Evolutionary conservation across 37 sponge, comb jelly and placozoan species (phyloP).

Genomic region (Hormiphora californensis): DNA sequence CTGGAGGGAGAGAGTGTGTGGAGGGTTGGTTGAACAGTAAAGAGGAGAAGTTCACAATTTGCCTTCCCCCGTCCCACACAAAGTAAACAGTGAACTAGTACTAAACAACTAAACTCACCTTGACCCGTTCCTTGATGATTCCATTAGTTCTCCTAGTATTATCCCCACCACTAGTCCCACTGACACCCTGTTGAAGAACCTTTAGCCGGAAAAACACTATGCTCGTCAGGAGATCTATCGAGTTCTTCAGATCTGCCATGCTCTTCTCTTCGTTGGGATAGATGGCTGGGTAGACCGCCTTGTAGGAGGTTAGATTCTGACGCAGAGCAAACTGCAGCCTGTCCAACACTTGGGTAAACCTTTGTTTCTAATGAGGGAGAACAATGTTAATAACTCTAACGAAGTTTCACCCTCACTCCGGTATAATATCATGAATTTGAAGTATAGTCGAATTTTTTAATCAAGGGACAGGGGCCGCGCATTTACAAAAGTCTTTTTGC

Average conservation of each 20-base stretch:
- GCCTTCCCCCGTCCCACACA: too few relatives aligned
- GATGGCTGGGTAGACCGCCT: constrained; percentile 39
- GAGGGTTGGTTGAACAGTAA: too few relatives aligned
- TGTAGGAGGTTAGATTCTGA: constrained; percentile 40
- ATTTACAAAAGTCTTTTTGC: too few relatives aligned
- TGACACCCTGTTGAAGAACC: not conserved
- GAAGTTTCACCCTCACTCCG: too few relatives aligned
- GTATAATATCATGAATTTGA: too few relatives aligned
- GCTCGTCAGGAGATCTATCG: constrained; percentile 39
- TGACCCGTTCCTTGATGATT: constrained; percentile 52
- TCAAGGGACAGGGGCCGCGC: too few relatives aligned
- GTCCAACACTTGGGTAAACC: constrained; percentile 17
- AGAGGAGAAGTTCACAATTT: too few relatives aligned
- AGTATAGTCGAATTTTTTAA: too few relatives aligned
- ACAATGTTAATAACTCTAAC: too few relatives aligned
- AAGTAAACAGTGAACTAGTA: not conserved
- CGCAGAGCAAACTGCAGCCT: constrained; percentile 16
- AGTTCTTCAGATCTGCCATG: constrained; percentile 39
- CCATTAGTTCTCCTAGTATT: not conserved
- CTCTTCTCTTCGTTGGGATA: not conserved
- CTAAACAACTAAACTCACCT: not conserved
- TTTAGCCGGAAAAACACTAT: constrained; percentile 46
- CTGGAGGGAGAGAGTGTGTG: not conserved
- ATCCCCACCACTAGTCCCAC: not conserved
- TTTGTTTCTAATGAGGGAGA: constrained; percentile 46